Evolutionary conservation across 1,140 invertebrate genomes (phyloP).

Genomic region (Caenorhabditis elegans): WBcel235 BX284604.4:11627501-11628000

Average conservation of each 20-base stretch:
- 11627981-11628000: background rate
- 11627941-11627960: background rate
- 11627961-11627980: background rate
- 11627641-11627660: too few relatives aligned
- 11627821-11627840: slow-evolving; percentile 45
- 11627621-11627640: too few relatives aligned
- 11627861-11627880: slow-evolving; percentile 34
- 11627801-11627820: slow-evolving; percentile 47
- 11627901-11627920: background rate
- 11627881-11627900: background rate
- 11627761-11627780: slow-evolving; percentile 39
- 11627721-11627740: slow-evolving; percentile 1
- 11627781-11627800: slow-evolving; percentile 43
- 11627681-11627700: too few relatives aligned
- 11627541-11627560: too few relatives aligned
- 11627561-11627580: too few relatives aligned
- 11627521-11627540: too few relatives aligned
- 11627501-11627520: too few relatives aligned
- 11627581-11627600: too few relatives aligned
- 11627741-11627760: slow-evolving; percentile 51
- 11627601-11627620: too few relatives aligned
- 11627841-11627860: slow-evolving; percentile 28
- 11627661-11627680: too few relatives aligned
- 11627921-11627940: background rate
- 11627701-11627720: too few relatives aligned